Evolutionary conservation across 2,113 vertebrate species (phyloP).

Genomic region (Uropsilus gracilis): DNA sequence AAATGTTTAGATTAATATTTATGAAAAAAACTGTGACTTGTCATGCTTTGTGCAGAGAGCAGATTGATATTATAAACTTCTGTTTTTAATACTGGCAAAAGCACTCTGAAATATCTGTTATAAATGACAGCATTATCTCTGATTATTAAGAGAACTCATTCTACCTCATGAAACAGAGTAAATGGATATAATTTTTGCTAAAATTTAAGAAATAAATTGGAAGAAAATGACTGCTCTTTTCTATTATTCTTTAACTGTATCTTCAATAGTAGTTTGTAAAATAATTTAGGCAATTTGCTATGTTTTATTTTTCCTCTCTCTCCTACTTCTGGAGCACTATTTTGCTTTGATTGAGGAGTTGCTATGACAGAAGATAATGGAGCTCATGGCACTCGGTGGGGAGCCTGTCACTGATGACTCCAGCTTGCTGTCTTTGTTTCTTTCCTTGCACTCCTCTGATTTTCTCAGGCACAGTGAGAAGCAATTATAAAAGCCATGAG

Average conservation of each 20-base stretch:
- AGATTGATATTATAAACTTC: neutral
- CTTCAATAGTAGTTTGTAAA: neutral
- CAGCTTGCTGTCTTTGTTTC: slow-evolving; percentile 2
- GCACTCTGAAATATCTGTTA: neutral
- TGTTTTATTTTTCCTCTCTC: slow-evolving; percentile 18
- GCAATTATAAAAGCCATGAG: slow-evolving; percentile 61
- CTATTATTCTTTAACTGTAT: slow-evolving; percentile 49
- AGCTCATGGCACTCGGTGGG: slow-evolving; percentile 26
- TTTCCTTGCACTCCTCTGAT: neutral
- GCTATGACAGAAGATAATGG: slow-evolving; percentile 62
- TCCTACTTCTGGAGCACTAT: neutral
- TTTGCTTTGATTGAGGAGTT: slow-evolving; percentile 58
- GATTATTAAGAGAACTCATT: slow-evolving; percentile 33
- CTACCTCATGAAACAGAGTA: neutral
- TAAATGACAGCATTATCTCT: neutral
- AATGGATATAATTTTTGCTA: slow-evolving; percentile 10
- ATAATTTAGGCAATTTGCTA: slow-evolving; percentile 14
- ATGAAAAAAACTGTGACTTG: neutral
- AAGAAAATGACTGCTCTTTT: slow-evolving; percentile 3
- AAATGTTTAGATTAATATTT: neutral
- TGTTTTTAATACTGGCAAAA: neutral
- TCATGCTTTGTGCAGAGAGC: neutral
- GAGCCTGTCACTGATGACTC: slow-evolving; percentile 20
- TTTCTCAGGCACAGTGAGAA: slow-evolving; percentile 49
- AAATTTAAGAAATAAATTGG: slow-evolving; percentile 37